Evolutionary conservation across 2,888 invertebrate genomes (phyloP), one percentile per base, ranked within the genome.

Genomic region (Saturnia pavonia): DNA sequence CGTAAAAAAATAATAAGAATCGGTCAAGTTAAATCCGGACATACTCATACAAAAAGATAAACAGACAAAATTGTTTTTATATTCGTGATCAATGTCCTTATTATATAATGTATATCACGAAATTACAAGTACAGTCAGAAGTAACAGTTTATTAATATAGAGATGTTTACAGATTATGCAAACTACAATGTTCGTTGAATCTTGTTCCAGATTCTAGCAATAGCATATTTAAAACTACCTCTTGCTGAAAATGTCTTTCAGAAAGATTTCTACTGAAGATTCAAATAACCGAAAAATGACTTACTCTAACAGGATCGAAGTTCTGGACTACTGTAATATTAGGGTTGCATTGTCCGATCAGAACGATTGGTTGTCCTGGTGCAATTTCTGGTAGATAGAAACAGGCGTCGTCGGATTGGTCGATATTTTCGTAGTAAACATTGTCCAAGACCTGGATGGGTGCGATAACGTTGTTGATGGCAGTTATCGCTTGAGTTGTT

Each of bases 331-430:
- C 88, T 48, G 74, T 68, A n/a, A 92, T 85, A 60, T 78, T 85
- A 12, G 74, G 40, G 43, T 90, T 86, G 73, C 93, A 93, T 34
- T 87, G 87, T 57, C 92, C 93, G 11, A 78, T 76, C 45, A 93
- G 77, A 0, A 88, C 74, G 0, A 91, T 84, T 0, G 89, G 85
- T 57, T 87, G 82, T 40, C 87, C 88, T 0, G 85, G 79, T 0
- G 74, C 79, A 1, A 88, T 74, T 0, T 86, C 85, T 0, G 92
- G 92, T 65, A 89, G 79, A 74, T 80, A 88, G 79, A 89, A 91
- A 74, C 93, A 93, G 8, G 85, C 88, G 0, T 81, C 74, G 2
- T 85, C 85, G 1, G 87, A 78, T n/a, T 90, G 91, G 72, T 86
- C 84, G 11, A 89, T 80, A 0, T 72, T 63, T 69, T 90, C 88